Base-by-base conservation (phyloP, 2,888 invertebrate species). In the Notodonta ziczac region DNA sequence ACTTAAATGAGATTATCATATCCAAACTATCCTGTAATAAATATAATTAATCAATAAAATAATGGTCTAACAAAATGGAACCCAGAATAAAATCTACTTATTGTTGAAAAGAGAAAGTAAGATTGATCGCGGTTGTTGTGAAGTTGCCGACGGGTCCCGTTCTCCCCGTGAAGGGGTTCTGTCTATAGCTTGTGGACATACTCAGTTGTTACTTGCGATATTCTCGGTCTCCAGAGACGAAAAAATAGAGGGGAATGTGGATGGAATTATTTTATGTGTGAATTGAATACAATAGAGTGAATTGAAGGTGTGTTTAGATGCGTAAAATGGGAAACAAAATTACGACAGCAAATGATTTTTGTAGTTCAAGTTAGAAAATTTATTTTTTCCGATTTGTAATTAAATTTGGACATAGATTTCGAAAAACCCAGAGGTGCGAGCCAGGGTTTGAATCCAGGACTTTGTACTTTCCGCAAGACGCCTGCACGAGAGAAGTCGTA, bases 121-220 rank as follows among this genome's bases (percentile, higher is more conserved):
- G 91, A 91, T 90, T 88, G 90, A 91, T 91, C 81, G 85, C 66
- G 73, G 73, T 88, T 88, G 84, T 90, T 86, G 71, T 76, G 78
- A 87, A 89, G 85, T 89, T 87, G 67, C 70, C 65, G 67, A 71
- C 73, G 72, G 74, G 75, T 81, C 67, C 16, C 66, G 69, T 24
- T 35, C 70, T 12, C 56, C 56, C 40, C 4, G 24, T 12, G 24
- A 56, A 56, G 44, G 56, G 56, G 54, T 24, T 52, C 16, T 53
- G 54, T 54, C 54, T 54, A 54, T 39, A 54, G 3, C 42, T 42
- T 52, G 48, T 42, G 42, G 53, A 53, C 59, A 57, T 57, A 53
- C 56, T 56, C 56, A 6, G 56, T 44, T 56, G 44, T 56, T 56
- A 24, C 44, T 56, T n/a, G 42, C 16, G 16, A 42, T 44, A 42